phyloP scores from a whole-genome alignment of 1,140 invertebrate genomes.

The Ganaspis sp. region DNA sequence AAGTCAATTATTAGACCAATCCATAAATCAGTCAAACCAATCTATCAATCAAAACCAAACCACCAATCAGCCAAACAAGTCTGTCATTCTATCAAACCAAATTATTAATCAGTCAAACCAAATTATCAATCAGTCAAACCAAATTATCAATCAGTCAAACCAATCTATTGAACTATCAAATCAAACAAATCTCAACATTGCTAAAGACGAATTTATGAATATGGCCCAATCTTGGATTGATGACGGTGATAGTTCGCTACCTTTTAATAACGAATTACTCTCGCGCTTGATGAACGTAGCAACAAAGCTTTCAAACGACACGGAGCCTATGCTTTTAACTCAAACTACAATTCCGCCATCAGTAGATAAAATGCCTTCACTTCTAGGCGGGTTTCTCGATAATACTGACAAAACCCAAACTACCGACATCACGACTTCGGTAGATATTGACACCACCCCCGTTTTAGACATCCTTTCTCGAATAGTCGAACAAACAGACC shows the following conservation, averaged over 20 bases:
- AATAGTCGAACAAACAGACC: background rate
- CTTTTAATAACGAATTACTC: slow-evolving; percentile 37
- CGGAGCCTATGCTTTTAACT: background rate
- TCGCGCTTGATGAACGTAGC: slow-evolving; percentile 35
- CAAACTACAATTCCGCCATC: background rate
- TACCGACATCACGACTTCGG: slow-evolving; percentile 5
- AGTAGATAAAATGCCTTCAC: slow-evolving; percentile 41
- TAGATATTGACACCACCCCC: background rate
- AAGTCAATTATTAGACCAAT: no score
- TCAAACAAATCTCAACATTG: background rate
- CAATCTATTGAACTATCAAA: no score
- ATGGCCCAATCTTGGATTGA: slow-evolving; percentile 12
- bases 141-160: no score
- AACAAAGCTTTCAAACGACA: slow-evolving; percentile 31
- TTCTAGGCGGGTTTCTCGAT: slow-evolving; percentile 57
- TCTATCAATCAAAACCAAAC: no score
- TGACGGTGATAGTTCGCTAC: background rate
- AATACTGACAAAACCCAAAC: slow-evolving; percentile 49
- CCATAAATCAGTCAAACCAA: no score
- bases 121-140: no score
- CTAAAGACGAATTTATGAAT: slow-evolving; percentile 10
- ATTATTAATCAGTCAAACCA: no score
- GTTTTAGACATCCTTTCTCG: background rate
- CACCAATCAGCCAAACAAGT: no score
- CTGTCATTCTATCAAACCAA: no score